Conservation (phyloP, 35 echinoderm and acorn worm species). For the Hemicentrotus pulcherrimus region DNA sequence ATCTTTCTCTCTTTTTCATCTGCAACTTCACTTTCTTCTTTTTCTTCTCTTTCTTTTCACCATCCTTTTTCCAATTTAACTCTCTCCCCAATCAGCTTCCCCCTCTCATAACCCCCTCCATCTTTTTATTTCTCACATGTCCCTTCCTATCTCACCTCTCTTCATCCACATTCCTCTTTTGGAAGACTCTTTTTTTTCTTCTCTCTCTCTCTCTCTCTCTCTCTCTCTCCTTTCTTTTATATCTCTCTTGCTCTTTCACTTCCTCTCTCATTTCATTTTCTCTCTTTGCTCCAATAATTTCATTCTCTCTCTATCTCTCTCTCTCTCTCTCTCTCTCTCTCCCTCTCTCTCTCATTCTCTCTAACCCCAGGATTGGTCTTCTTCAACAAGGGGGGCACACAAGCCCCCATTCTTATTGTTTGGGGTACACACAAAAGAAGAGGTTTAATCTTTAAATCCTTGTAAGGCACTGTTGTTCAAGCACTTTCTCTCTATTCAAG, state of each 20-base stretch:
- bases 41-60: neutral
- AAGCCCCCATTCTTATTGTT: neutral
- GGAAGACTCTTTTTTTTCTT: neutral
- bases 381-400: neutral
- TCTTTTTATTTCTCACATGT: neutral
- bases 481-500: neutral
- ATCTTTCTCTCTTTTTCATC: neutral
- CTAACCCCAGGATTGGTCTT: neutral
- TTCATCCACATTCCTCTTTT: neutral
- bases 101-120: neutral
- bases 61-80: neutral
- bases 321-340: neutral
- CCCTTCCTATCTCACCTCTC: neutral
- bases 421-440: constrained; percentile 1
- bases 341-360: neutral
- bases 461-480: constrained; percentile 11
- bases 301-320: neutral
- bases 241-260: neutral
- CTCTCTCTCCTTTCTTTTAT: neutral
- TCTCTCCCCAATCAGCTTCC: neutral
- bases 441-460: constrained; percentile 15
- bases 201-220: neutral
- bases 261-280: neutral
- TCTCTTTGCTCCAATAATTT: neutral
- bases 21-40: neutral